phyloP scores from a whole-genome alignment of 2,797 vertebrate genomes.

The Staurois parvus region DNA sequence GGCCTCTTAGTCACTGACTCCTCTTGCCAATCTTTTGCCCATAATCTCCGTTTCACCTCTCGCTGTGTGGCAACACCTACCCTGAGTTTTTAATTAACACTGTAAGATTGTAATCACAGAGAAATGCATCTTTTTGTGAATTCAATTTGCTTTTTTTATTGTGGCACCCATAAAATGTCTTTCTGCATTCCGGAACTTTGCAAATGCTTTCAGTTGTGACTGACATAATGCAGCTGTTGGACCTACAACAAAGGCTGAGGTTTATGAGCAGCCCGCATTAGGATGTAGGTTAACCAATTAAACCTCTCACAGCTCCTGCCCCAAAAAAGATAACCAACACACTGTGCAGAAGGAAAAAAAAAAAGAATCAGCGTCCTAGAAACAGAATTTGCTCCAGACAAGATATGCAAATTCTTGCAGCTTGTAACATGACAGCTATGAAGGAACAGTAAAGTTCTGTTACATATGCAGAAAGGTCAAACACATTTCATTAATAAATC shows the following conservation, averaged over 20 bases:
- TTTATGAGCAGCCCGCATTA: conserved; percentile 96
- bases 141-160: conserved; percentile 95
- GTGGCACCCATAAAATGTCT: conserved; percentile 93
- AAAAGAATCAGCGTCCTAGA: conserved; percentile 59
- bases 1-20: not conserved
- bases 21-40: conserved; percentile 65
- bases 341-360: conserved; percentile 58
- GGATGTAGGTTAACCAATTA: conserved; percentile 96
- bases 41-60: conserved; percentile 77
- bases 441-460: conserved; percentile 55
- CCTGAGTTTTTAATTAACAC: conserved; percentile 94
- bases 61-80: conserved; percentile 87
- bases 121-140: conserved; percentile 86
- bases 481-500: conserved; percentile 83
- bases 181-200: conserved; percentile 96
- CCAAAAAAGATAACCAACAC: conserved; percentile 66
- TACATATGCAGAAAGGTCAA: conserved; percentile 82
- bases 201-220: conserved; percentile 93
- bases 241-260: conserved; percentile 91
- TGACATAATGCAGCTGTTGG: conserved; percentile 95
- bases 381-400: conserved; percentile 21
- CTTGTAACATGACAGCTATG: conserved; percentile 56
- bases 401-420: conserved; percentile 32
- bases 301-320: conserved; percentile 81
- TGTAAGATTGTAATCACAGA: conserved; percentile 86